phyloP scores from a whole-genome alignment of 2,888 invertebrate species.

The Tetrapedia diversipes region DNA sequence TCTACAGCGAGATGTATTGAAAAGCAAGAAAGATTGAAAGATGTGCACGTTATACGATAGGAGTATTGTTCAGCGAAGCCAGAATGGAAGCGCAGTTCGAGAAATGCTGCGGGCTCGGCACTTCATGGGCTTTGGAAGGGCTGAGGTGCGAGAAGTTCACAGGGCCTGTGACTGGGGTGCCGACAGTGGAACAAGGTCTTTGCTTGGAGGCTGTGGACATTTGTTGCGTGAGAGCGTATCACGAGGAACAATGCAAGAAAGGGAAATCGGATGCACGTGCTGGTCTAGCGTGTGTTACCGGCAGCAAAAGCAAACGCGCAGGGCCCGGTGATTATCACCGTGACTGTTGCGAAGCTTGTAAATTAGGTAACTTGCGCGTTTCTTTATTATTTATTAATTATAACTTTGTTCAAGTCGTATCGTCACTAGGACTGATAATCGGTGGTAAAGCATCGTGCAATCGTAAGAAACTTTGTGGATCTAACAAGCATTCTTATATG shows the following conservation, averaged over 20 bases:
- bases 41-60: constrained; percentile 1
- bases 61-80: constrained; percentile 46
- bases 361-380: constrained; percentile 72
- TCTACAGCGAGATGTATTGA: too few relatives aligned
- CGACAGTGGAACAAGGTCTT: constrained; percentile 85
- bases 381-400: background rate
- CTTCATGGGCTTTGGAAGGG: constrained; percentile 83
- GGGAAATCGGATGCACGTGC: constrained; percentile 84
- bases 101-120: constrained; percentile 85
- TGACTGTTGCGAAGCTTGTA: constrained; percentile 81
- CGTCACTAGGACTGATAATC: background rate
- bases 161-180: constrained; percentile 84
- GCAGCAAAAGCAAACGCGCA: constrained; percentile 44
- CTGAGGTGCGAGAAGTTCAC: constrained; percentile 83
- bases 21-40: background rate
- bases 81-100: constrained; percentile 74
- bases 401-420: background rate
- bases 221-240: constrained; percentile 85
- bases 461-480: too few relatives aligned
- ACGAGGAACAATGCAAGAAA: constrained; percentile 83
- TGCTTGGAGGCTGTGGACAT: constrained; percentile 87
- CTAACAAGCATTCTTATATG: too few relatives aligned
- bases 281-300: constrained; percentile 81
- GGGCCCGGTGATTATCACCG: constrained; percentile 77
- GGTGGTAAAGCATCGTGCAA: too few relatives aligned